Base-by-base conservation (phyloP, 2,888 invertebrate species). In the Acanthococcus lagerstroemiae region DNA sequence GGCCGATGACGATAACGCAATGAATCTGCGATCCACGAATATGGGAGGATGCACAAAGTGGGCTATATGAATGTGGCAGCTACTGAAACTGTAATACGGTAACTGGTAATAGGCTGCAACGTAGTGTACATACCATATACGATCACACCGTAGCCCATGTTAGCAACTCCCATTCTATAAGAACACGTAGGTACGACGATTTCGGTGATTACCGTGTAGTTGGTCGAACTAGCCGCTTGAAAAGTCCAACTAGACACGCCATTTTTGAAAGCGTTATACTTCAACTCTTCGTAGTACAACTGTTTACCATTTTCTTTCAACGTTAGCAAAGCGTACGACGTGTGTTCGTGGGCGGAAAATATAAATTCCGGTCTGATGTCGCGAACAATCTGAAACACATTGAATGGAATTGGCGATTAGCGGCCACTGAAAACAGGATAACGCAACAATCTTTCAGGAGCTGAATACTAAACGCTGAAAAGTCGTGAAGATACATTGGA, bases 141-240 rank as follows among this genome's bases (percentile, higher is more conserved):
- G 7, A 88, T 88, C 69, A 85, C 85, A 37, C 93, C 94, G 76
- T 87, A 93, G 1, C 95, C 96, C 76, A 94, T 90, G 70, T 86
- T 80, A 3, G 77, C 75, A 21, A 88, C 90, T 1, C 96, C 96
- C 96, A 97, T 97, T 72, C 97, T 83, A 76, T 97, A 97, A 0
- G 94, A 95, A 74, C 92, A 93, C 0, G 96, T 95, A 2, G 96
- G 96, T 70, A 94, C 88, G 76, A 87, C 84, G 56, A 96, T 82
- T 79, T 96, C 95, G 72, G 83, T 80, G 68, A 84, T 74, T 19
- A 75, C 37, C 4, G 56, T 27, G n/a, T 30, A 56, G 30, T 60
- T 26, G 22, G 48, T 48, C 3, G 22, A 48, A 55, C 30, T 56
- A 5, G 56, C 56, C 6, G 66, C 52, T 54, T 52, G 54, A 54